phyloP scores from a whole-genome alignment of 2,797 vertebrate species.

The Manis javanica region DNA sequence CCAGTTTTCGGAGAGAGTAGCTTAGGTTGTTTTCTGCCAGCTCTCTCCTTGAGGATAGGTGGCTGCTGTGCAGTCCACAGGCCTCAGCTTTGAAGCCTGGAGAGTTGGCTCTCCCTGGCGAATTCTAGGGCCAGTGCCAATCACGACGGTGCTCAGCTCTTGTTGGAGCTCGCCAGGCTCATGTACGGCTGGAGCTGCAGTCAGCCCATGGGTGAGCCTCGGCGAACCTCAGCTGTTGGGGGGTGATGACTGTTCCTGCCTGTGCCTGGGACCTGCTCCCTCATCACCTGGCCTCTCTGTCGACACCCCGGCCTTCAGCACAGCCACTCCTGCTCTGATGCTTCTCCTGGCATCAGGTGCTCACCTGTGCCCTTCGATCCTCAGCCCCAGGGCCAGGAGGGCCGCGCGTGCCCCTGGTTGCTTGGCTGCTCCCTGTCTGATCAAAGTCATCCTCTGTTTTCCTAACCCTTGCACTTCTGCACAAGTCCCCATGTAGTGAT shows the following conservation, averaged over 20 bases:
- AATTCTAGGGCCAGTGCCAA: background rate
- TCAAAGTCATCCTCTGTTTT: background rate
- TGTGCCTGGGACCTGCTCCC: background rate
- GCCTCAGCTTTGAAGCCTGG: background rate
- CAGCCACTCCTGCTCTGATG: background rate
- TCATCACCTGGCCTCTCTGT: background rate
- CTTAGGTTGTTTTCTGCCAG: background rate
- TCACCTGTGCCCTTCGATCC: rapidly evolving
- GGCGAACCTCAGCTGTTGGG: background rate
- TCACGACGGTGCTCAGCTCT: background rate
- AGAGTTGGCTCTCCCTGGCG: background rate
- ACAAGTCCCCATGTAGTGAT: background rate
- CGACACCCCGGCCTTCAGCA: background rate
- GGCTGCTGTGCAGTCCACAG: background rate
- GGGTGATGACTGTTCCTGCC: background rate
- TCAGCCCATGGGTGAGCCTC: background rate
- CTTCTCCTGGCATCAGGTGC: background rate
- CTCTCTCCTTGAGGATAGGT: background rate
- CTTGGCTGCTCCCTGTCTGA: background rate
- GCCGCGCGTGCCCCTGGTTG: rapidly evolving
- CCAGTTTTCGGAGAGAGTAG: background rate
- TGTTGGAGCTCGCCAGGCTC: no score
- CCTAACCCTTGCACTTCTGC: rapidly evolving
- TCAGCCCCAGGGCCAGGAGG: background rate
- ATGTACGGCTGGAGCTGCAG: rapidly evolving